phyloP scores from a whole-genome alignment of 2,797 vertebrate species.

The Tragopan temminckii region DNA sequence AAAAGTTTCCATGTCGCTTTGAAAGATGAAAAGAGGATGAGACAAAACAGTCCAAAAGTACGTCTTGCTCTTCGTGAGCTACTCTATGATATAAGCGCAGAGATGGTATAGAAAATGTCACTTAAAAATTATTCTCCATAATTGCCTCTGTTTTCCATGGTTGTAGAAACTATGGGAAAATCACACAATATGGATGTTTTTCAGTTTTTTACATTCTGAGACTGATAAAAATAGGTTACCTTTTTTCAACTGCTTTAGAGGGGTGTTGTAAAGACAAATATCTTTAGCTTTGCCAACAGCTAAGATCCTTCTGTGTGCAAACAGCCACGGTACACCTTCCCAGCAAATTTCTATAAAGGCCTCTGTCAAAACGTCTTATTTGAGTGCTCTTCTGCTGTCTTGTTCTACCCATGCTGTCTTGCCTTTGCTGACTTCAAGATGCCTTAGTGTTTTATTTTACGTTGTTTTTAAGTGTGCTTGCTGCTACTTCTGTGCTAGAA shows the following conservation, averaged over 20 bases:
- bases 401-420: fast-evolving
- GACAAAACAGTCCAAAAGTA: neutral
- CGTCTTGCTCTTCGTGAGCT: neutral
- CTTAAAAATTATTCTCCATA: neutral
- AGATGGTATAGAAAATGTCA: neutral
- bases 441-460: neutral
- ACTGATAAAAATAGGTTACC: neutral
- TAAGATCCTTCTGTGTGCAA: neutral
- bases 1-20: neutral
- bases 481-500: neutral
- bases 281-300: neutral
- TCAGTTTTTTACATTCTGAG: neutral
- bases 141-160: neutral
- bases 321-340: fast-evolving
- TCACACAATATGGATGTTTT: neutral
- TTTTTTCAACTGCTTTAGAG: neutral
- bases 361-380: neutral
- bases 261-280: neutral
- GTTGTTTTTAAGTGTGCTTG: neutral
- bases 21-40: neutral
- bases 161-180: neutral
- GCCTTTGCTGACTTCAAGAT: neutral
- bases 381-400: neutral
- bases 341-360: neutral
- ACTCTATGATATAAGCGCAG: neutral